phyloP scores from a whole-genome alignment of 2,113 vertebrate genomes.

The Podarcis cretensis region DNA sequence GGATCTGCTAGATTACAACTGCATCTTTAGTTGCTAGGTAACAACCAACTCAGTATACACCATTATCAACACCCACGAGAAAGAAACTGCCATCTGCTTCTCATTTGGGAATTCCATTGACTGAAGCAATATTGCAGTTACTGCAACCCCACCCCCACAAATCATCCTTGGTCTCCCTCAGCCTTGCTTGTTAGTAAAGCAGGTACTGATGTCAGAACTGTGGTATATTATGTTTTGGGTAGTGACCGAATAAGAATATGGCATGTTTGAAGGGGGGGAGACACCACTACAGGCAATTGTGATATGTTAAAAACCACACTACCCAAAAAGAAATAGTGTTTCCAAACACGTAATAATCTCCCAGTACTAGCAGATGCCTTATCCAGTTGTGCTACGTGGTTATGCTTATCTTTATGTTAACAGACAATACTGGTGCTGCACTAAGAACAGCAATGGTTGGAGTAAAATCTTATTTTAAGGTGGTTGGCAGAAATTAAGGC shows the following conservation, averaged over 20 bases:
- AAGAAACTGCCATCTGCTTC: slow-evolving; percentile 66
- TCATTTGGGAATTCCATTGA: slow-evolving; percentile 60
- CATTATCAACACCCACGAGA: slow-evolving; percentile 56
- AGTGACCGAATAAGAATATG: rapidly evolving
- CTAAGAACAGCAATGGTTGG: not conserved
- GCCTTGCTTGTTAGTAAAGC: slow-evolving; percentile 30
- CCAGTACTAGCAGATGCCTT: not conserved
- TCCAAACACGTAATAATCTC: not conserved
- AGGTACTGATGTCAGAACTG: slow-evolving; percentile 40
- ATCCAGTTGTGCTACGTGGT: not conserved
- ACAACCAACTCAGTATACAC: slow-evolving; percentile 65
- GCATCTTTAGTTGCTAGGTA: slow-evolving; percentile 75
- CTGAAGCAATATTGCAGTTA: slow-evolving; percentile 34
- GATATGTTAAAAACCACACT: not conserved
- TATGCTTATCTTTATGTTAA: not conserved
- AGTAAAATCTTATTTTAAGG: not conserved
- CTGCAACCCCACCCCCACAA: slow-evolving; percentile 52
- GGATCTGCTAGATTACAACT: slow-evolving; percentile 50
- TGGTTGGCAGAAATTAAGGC: not conserved
- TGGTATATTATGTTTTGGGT: slow-evolving; percentile 36
- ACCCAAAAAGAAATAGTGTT: not conserved
- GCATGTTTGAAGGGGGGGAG: not conserved
- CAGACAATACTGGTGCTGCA: not conserved
- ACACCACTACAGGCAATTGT: not conserved
- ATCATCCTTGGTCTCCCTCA: slow-evolving; percentile 30